Conservation (phyloP, 2,797 vertebrate species). For the Manis javanica region DNA sequence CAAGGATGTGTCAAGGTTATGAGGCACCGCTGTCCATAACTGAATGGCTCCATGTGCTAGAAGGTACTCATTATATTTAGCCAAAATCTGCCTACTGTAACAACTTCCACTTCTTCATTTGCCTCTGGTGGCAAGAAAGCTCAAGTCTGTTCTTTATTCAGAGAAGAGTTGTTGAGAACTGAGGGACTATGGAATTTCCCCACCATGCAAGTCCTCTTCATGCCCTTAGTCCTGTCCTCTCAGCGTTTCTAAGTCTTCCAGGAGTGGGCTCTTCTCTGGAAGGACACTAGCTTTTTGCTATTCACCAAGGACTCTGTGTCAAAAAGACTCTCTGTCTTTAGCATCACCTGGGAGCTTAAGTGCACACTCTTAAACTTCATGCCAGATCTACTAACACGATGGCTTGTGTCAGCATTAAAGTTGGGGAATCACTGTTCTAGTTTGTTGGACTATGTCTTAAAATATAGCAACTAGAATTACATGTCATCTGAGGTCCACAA, state of each 20-base stretch:
- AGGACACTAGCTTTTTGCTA: background rate
- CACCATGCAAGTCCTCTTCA: background rate
- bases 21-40: background rate
- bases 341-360: background rate
- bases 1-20: background rate
- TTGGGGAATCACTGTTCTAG: background rate
- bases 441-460: background rate
- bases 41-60: slow-evolving; percentile 28
- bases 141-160: slow-evolving; percentile 18
- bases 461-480: background rate
- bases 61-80: background rate
- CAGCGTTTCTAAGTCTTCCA: background rate
- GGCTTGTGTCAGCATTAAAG: background rate
- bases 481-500: background rate
- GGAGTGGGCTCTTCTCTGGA: background rate
- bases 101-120: slow-evolving; percentile 16
- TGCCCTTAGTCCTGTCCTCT: background rate
- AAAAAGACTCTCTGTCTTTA: background rate
- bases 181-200: background rate
- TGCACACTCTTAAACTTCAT: background rate
- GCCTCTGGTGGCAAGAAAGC: slow-evolving; percentile 47
- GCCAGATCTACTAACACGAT: background rate
- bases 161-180: background rate
- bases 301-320: background rate
- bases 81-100: background rate